Conservation (phyloP, 2,888 invertebrate genomes). For the Plemyria rubiginata region DNA sequence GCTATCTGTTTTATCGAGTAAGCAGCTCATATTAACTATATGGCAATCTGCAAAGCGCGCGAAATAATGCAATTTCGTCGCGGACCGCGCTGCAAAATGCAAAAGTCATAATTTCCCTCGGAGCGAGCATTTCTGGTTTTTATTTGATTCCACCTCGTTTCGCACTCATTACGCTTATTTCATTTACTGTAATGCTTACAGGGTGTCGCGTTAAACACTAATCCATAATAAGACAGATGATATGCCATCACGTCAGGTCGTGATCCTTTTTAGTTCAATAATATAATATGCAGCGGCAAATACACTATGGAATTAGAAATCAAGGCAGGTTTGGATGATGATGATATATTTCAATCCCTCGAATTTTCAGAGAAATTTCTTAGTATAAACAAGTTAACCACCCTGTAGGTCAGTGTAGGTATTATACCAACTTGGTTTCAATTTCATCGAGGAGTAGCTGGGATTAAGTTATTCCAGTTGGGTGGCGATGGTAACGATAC, state of each 20-base stretch:
- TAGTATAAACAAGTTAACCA: background rate
- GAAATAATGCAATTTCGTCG: constrained; percentile 19
- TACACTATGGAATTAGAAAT: too few species aligned
- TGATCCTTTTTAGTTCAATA: too few species aligned
- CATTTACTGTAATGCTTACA: constrained; percentile 10
- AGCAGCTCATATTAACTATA: constrained; percentile 15
- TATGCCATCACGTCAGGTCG: too few species aligned
- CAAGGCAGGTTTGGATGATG: too few species aligned
- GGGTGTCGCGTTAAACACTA: constrained; percentile 12
- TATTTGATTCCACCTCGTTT: constrained; percentile 38
- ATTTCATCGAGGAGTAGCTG: constrained; percentile 14
- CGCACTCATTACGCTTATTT: constrained; percentile 30
- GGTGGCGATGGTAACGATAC: constrained; percentile 10
- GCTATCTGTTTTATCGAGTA: constrained; percentile 14
- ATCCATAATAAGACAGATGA: background rate
- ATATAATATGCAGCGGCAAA: too few species aligned
- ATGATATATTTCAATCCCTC: background rate
- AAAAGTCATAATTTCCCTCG: constrained; percentile 21
- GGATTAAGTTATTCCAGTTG: constrained; percentile 18
- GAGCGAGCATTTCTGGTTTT: constrained; percentile 34
- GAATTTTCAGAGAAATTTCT: background rate
- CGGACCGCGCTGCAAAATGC: constrained; percentile 21
- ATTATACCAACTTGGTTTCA: constrained; percentile 12
- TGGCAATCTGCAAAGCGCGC: constrained; percentile 18
- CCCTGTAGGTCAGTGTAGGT: constrained; percentile 7